These are phyloP conservation scores for Thunnus thynnus DNA, from an alignment of 2,113 vertebrate species.

Conservation along the genomic window DNA sequence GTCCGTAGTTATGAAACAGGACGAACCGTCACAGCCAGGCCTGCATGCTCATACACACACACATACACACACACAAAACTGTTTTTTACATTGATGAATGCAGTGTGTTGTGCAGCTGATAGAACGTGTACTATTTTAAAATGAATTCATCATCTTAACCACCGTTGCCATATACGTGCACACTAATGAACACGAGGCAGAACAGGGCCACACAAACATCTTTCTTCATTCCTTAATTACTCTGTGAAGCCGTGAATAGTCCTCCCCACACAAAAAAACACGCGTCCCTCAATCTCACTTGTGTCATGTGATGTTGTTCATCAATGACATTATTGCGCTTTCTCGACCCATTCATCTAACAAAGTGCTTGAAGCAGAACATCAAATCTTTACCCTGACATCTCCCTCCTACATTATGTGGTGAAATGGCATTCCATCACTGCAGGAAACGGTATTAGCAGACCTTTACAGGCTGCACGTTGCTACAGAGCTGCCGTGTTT, in stretches of 20 bases:
- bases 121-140: neutral
- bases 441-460: conserved; percentile 47
- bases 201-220: conserved; percentile 10
- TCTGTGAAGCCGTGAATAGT: conserved; percentile 14
- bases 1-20: conserved; percentile 21
- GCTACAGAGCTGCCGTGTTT: neutral
- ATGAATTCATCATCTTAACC: conserved; percentile 37
- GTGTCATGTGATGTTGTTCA: conserved; percentile 25
- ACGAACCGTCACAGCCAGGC: conserved; percentile 1
- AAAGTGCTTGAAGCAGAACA: conserved; percentile 7
- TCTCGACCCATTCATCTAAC: conserved; percentile 30
- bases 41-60: neutral
- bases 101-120: neutral
- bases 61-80: neutral
- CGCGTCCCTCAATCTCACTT: neutral
- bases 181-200: conserved; percentile 34
- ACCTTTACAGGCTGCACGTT: conserved; percentile 48
- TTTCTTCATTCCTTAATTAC: conserved; percentile 26
- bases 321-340: conserved; percentile 6
- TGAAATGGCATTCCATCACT: conserved; percentile 26
- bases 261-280: neutral
- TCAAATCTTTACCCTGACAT: conserved; percentile 37
- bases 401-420: neutral
- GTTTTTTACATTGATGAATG: conserved; percentile 6
- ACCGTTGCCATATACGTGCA: conserved; percentile 1